Evolutionary conservation across 92 coral and sea anemone species (phyloP), one percentile per base, ranked within the genome.

Genomic region (Metridium senile): DNA sequence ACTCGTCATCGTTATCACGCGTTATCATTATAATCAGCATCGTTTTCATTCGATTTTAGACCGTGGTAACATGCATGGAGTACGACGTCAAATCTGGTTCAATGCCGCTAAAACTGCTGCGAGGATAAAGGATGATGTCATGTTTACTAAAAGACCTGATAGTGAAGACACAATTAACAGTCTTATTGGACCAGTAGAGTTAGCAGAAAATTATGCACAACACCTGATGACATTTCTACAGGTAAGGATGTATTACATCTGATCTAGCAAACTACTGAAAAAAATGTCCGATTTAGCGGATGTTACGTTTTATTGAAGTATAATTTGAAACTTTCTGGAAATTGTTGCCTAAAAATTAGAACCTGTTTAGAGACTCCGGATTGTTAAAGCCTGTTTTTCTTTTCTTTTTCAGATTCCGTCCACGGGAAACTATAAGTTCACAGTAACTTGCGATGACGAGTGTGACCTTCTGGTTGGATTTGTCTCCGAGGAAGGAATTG

Each of bases 191-290:
- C 75, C 81, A 2, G 33, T 57, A 13, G 35, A 66, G 26, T 33
- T 66, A 34, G 71, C 63, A 1, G 86, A 81, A 2, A 34, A 65
- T 46, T 81, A 81, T 25, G 80, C 47, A n/a, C 86, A 81, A 45
- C 77, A 74, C 9, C 70, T 81, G 13, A 28, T 80, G 32, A 51
- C 73, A n/a, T 65, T 62, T 21, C 56, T 74, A 30, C 86, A 81
- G 86, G 86, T 81, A 32, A 81, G 82, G 11, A 66, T 31, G 19
- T n/a, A n/a, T n/a, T n/a, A n/a, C n/a, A n/a, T n/a, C n/a, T n/a
- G n/a, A n/a, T n/a, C n/a, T n/a, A n/a, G n/a, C n/a, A n/a, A n/a
- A n/a, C n/a, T n/a, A n/a, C n/a, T n/a, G n/a, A n/a, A n/a, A n/a
- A n/a, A n/a, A n/a, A n/a, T n/a, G n/a, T n/a, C n/a, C n/a, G n/a